Conservation (phyloP, 2,888 invertebrate genomes). For the Apamea epomidion region DNA sequence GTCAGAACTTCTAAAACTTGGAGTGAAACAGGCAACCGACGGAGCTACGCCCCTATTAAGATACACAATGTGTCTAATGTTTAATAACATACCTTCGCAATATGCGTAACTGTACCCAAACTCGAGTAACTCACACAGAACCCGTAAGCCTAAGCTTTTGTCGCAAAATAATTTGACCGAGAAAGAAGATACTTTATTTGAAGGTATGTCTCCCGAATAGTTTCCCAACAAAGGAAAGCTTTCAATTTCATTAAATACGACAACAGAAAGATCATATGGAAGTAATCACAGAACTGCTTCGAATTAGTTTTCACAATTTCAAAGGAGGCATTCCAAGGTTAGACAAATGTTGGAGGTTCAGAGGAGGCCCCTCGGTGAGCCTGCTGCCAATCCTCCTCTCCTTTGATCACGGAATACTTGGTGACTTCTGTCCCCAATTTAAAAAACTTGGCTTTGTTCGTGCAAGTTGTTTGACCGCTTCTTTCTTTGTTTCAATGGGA, state of each 20-base stretch:
- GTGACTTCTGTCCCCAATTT: slow-evolving; percentile 79
- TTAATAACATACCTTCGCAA: slow-evolving; percentile 77
- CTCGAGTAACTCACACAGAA: slow-evolving; percentile 43
- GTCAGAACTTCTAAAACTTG: slow-evolving; percentile 86
- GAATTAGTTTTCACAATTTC: slow-evolving; percentile 86
- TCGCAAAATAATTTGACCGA: slow-evolving; percentile 68
- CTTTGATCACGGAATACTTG: slow-evolving; percentile 84
- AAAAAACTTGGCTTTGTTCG: slow-evolving; percentile 77
- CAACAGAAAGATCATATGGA: slow-evolving; percentile 79
- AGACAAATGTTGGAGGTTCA: slow-evolving; percentile 80
- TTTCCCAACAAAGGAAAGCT: slow-evolving; percentile 74
- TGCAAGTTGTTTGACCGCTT: slow-evolving; percentile 77
- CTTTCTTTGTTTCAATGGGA: slow-evolving; percentile 75
- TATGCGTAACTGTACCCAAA: slow-evolving; percentile 54
- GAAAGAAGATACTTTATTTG: slow-evolving; percentile 67
- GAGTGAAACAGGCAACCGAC: slow-evolving; percentile 82
- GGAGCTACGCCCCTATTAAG: slow-evolving; percentile 84
- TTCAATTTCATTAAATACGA: slow-evolving; percentile 83
- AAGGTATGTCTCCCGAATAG: slow-evolving; percentile 76
- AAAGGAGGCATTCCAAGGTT: slow-evolving; percentile 86
- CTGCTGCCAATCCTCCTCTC: slow-evolving; percentile 73
- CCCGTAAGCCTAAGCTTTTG: slow-evolving; percentile 61
- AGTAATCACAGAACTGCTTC: slow-evolving; percentile 80
- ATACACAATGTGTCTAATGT: slow-evolving; percentile 83
- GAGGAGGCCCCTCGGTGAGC: slow-evolving; percentile 70